Evolutionary conservation across 2,888 invertebrate species (phyloP).

Genomic region (Geotrupes spiniger): DNA sequence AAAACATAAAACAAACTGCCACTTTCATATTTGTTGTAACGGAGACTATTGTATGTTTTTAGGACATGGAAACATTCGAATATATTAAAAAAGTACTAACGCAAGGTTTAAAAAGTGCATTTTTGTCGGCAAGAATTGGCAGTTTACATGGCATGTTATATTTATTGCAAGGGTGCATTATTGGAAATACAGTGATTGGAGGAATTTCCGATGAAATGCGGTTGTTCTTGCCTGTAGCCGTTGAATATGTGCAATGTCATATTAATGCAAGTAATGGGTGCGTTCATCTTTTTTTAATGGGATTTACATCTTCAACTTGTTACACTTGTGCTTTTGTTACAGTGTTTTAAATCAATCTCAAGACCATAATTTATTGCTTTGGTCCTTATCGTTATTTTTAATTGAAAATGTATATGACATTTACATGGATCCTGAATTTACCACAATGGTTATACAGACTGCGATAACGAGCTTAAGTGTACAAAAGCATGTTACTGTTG

Average conservation of each 20-base stretch:
- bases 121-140: slow-evolving; percentile 60
- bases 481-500: slow-evolving; percentile 49
- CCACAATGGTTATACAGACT: slow-evolving; percentile 57
- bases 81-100: slow-evolving; percentile 61
- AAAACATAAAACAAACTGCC: too few relatives aligned
- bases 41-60: too few relatives aligned
- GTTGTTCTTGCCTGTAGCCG: slow-evolving; percentile 52
- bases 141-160: slow-evolving; percentile 67
- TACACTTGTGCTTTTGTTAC: slow-evolving; percentile 10
- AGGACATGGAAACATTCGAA: slow-evolving; percentile 60
- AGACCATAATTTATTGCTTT: slow-evolving; percentile 67
- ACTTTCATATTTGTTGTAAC: too few relatives aligned
- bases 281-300: slow-evolving; percentile 19
- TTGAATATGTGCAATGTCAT: slow-evolving; percentile 56
- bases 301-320: background rate
- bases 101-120: slow-evolving; percentile 59
- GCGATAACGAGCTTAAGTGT: slow-evolving; percentile 55
- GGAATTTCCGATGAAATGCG: slow-evolving; percentile 53
- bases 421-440: slow-evolving; percentile 58
- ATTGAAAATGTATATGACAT: slow-evolving; percentile 69
- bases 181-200: slow-evolving; percentile 50
- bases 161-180: slow-evolving; percentile 59
- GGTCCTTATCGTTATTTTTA: slow-evolving; percentile 73
- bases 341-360: slow-evolving; percentile 49
- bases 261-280: slow-evolving; percentile 48